These are phyloP conservation scores for Phymatocera aterrima DNA, from an alignment of 2,888 invertebrate species.

Conservation along the genomic window DNA sequence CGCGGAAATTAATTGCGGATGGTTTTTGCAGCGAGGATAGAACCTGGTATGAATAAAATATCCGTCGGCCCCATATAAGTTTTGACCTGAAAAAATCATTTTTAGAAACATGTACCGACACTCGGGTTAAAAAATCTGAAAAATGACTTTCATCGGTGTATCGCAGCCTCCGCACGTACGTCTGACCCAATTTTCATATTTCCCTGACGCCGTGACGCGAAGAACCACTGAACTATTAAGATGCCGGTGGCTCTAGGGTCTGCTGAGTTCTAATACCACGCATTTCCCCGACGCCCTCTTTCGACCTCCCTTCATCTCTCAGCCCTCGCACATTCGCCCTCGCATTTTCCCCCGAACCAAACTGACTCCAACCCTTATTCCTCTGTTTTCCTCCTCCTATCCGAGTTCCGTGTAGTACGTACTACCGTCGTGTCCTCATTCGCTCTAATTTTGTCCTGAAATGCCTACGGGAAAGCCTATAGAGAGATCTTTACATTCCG, in stretches of 20 bases:
- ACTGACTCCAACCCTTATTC: conserved; percentile 49
- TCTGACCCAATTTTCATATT: conserved; percentile 53
- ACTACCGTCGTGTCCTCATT: conserved; percentile 25
- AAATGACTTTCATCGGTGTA: not conserved
- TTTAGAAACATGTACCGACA: too few species aligned
- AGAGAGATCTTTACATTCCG: conserved; percentile 40
- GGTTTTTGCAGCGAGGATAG: too few species aligned
- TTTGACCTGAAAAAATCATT: too few species aligned
- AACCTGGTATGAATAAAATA: too few species aligned
- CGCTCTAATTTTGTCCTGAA: conserved; percentile 40
- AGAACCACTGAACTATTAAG: conserved; percentile 54
- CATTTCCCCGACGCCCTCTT: conserved; percentile 29
- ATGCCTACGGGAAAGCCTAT: conserved; percentile 28
- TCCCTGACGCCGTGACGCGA: conserved; percentile 53
- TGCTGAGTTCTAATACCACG: conserved; percentile 42
- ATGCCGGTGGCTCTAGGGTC: conserved; percentile 50
- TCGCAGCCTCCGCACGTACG: not conserved
- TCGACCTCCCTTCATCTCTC: not conserved
- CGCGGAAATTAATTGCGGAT: too few species aligned
- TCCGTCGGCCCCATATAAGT: too few species aligned
- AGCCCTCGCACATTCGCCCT: conserved; percentile 1
- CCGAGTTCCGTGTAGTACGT: not conserved
- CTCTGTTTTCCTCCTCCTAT: not conserved
- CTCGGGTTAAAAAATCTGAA: not conserved
- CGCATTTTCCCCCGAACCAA: conserved; percentile 42